Base-by-base conservation (phyloP, 2,888 invertebrate species). In the Branchellion lobata region DNA sequence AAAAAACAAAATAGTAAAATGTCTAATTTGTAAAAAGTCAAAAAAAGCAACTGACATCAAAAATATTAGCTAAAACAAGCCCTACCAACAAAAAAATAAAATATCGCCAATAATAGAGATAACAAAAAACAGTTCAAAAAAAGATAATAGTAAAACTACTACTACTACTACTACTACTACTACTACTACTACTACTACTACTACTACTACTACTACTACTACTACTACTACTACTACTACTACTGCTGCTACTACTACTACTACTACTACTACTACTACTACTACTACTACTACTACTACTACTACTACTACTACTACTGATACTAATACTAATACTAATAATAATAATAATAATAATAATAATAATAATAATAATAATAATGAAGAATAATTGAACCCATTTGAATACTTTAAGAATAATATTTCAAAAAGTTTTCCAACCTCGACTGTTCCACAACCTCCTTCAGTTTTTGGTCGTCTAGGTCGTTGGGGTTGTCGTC, bases 271-370 rank as follows among this genome's bases (percentile, higher is more conserved):
- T 72, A 72, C 73, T 72, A 72, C 73, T 72, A 72, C 73, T 72
- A 33, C 73, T 72, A 72, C 73, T 72, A 33, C 73, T 72, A 33
- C 73, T 72, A 33, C 73, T 72, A 72, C 73, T 72, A 72, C 73
- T 72, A 72, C 73, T 72, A 72, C 73, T 72, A 21, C 27, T n/a
- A n/a, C n/a, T n/a, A n/a, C n/a, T n/a, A n/a, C n/a, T n/a, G n/a
- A n/a, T n/a, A n/a, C n/a, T n/a, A n/a, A n/a, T n/a, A n/a, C n/a
- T n/a, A n/a, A n/a, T n/a, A n/a, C n/a, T n/a, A n/a, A n/a, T n/a
- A n/a, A 11, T 72, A 72, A 24, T 72, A 33, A 24, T 72, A 72
- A 24, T 31, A 72, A 24, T 72, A 21, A 11, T n/a, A n/a, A n/a
- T n/a, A n/a, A n/a, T n/a, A n/a, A n/a, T n/a, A n/a, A n/a, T n/a